phyloP scores from a whole-genome alignment of 2,113 vertebrate genomes.

The Romanogobio albipinnatus region DNA sequence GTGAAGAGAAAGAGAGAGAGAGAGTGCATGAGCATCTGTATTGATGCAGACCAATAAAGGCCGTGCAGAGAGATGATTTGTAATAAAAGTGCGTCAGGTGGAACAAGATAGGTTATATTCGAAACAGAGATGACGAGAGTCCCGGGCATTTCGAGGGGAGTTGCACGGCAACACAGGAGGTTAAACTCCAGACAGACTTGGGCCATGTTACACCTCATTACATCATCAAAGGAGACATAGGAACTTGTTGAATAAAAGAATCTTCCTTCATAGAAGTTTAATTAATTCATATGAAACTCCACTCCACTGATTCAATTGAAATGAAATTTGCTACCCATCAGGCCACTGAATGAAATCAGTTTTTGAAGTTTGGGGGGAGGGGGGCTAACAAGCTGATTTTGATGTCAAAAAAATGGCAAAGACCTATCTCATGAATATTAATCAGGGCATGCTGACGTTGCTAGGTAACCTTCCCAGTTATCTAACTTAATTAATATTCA shows the following conservation, averaged over 20 bases:
- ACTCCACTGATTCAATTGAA: slow-evolving; percentile 6
- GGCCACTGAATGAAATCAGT: not conserved
- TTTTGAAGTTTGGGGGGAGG: not conserved
- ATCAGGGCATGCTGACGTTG: not conserved
- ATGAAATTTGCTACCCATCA: not conserved
- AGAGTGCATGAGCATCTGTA: not conserved
- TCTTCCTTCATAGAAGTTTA: not conserved
- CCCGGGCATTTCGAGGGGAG: not conserved
- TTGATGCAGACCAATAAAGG: slow-evolving; percentile 19
- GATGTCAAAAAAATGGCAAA: slow-evolving; percentile 10
- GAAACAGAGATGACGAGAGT: slow-evolving; percentile 10
- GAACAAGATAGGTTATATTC: slow-evolving; percentile 4
- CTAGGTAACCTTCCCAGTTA: slow-evolving; percentile 6
- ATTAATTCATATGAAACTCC: slow-evolving; percentile 28
- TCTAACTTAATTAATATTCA: slow-evolving; percentile 15
- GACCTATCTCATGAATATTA: slow-evolving; percentile 34
- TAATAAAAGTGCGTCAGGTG: slow-evolving; percentile 13
- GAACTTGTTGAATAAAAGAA: not conserved
- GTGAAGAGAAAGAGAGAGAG: slow-evolving; percentile 21
- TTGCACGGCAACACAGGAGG: slow-evolving; percentile 32
- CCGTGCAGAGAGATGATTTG: slow-evolving; percentile 22
- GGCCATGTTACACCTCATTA: slow-evolving; percentile 40
- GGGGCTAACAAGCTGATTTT: not conserved
- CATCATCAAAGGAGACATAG: slow-evolving; percentile 36
- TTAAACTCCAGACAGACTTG: slow-evolving; percentile 26